Conservation (phyloP, 1,140 invertebrate species). For the Armadillidium nasatum region DNA sequence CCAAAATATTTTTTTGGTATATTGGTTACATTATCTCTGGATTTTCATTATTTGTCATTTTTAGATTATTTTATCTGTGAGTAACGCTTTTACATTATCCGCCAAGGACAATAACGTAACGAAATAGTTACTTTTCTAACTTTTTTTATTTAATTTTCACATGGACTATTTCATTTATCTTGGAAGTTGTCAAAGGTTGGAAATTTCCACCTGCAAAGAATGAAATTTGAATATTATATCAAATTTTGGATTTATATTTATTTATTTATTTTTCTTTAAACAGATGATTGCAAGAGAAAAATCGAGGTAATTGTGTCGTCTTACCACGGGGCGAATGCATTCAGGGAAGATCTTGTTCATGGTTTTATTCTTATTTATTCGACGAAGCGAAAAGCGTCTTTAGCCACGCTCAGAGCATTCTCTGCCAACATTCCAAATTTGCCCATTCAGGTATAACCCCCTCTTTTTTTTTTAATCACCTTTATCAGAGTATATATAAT, state of each 20-base stretch:
- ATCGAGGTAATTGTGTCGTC: slow-evolving; percentile 92
- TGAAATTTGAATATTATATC: too few relatives aligned
- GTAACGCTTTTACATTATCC: slow-evolving; percentile 79
- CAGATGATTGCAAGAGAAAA: slow-evolving; percentile 45
- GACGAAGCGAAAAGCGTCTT: slow-evolving; percentile 87
- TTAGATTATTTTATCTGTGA: slow-evolving; percentile 90
- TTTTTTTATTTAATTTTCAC: too few relatives aligned
- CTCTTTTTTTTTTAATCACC: too few relatives aligned
- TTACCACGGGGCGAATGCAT: slow-evolving; percentile 89
- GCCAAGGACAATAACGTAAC: too few relatives aligned
- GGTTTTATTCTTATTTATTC: slow-evolving; percentile 95
- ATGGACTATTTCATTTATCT: too few relatives aligned
- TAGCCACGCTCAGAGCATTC: slow-evolving; percentile 90
- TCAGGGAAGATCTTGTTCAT: slow-evolving; percentile 86
- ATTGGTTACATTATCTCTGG: too few relatives aligned
- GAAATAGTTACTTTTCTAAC: too few relatives aligned
- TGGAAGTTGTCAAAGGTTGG: too few relatives aligned
- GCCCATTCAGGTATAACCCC: slow-evolving; percentile 64
- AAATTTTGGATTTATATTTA: slow-evolving; percentile 78
- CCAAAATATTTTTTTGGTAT: slow-evolving; percentile 45
- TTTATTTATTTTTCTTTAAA: slow-evolving; percentile 82
- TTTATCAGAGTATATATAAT: too few relatives aligned
- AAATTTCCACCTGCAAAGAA: too few relatives aligned
- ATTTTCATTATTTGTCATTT: too few relatives aligned
- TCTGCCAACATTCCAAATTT: slow-evolving; percentile 86